phyloP scores from a whole-genome alignment of 2,113 vertebrate species.

The Nothocercus julius region DNA sequence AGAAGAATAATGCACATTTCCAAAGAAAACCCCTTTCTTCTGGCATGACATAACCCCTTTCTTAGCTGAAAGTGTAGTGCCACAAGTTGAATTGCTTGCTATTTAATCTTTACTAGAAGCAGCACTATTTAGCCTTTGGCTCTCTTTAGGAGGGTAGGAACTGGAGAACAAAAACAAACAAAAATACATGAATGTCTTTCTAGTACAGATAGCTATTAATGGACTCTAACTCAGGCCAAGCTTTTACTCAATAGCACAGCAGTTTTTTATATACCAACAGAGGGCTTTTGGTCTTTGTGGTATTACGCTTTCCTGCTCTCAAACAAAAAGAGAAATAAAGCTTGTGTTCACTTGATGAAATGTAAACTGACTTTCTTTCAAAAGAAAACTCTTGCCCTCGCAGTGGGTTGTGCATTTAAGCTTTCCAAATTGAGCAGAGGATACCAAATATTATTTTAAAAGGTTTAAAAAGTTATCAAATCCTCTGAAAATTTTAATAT shows the following conservation, averaged over 20 bases:
- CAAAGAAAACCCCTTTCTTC: constrained; percentile 52
- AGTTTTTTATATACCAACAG: constrained; percentile 58
- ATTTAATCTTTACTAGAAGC: constrained; percentile 59
- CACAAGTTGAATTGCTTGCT: constrained; percentile 53
- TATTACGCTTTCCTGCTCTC: constrained; percentile 44
- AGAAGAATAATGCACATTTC: constrained; percentile 18
- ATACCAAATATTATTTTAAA: neutral
- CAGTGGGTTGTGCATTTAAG: neutral
- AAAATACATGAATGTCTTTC: constrained; percentile 64
- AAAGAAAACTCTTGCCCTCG: neutral
- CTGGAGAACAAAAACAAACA: constrained; percentile 58
- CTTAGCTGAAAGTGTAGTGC: constrained; percentile 19
- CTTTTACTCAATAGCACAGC: constrained; percentile 37
- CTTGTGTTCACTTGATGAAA: constrained; percentile 51
- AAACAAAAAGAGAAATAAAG: constrained; percentile 53
- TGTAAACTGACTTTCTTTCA: constrained; percentile 45
- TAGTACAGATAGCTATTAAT: constrained; percentile 52
- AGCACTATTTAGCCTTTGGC: constrained; percentile 63
- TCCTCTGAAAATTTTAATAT: neutral
- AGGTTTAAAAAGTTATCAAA: neutral
- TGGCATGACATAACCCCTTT: constrained; percentile 50
- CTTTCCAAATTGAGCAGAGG: neutral
- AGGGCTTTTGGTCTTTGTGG: constrained; percentile 64
- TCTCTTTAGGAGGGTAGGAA: constrained; percentile 47
- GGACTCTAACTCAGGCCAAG: constrained; percentile 27